Evolutionary conservation across 1,140 invertebrate species (phyloP).

Genomic region (Triops longicaudatus): DNA sequence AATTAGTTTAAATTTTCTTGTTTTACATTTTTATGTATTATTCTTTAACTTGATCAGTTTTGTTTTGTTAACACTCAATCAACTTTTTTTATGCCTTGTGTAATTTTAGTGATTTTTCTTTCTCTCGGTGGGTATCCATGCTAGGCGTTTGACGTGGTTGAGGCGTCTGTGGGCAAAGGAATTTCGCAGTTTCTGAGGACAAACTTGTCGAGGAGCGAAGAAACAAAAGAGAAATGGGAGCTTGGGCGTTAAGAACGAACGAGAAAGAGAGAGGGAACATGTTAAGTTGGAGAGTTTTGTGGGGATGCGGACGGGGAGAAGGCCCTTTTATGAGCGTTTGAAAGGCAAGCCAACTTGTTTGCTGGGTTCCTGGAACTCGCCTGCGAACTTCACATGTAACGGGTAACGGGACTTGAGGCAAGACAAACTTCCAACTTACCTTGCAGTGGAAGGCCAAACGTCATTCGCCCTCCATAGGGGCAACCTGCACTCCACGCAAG

Average conservation of each 20-base stretch:
- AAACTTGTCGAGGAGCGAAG: too few relatives aligned
- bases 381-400: not conserved
- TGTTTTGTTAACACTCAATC: not conserved
- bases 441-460: not conserved
- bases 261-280: not conserved
- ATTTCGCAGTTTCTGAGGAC: too few relatives aligned
- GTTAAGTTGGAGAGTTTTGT: not conserved
- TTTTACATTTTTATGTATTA: too few relatives aligned
- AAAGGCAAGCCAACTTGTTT: not conserved
- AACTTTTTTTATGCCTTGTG: too few relatives aligned
- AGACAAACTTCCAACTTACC: not conserved
- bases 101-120: too few relatives aligned
- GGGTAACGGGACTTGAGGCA: not conserved
- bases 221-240: too few relatives aligned
- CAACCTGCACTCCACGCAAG: not conserved
- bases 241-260: too few relatives aligned
- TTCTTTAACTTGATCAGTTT: not conserved
- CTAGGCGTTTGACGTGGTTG: too few relatives aligned
- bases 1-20: too few relatives aligned
- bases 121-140: too few relatives aligned
- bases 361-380: not conserved
- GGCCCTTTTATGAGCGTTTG: not conserved
- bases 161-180: too few relatives aligned
- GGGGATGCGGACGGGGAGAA: not conserved
- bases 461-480: not conserved